These are phyloP conservation scores for Ceratina japonica DNA, from an alignment of 1,140 invertebrate genomes.

Conservation along the genomic window DNA sequence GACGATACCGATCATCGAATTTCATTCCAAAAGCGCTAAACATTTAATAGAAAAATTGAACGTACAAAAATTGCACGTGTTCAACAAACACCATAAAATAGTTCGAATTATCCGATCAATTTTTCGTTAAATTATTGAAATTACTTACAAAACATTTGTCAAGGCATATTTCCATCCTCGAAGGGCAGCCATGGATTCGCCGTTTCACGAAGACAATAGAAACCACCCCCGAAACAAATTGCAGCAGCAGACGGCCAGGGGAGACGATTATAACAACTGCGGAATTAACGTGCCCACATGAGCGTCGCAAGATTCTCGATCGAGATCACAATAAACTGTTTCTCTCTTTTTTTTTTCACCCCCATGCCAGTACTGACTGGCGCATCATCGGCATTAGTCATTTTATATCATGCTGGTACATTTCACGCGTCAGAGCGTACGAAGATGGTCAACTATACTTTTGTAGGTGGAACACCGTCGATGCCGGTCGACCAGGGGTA, in stretches of 20 bases:
- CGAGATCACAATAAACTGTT: conserved; percentile 33
- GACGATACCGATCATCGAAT: too few relatives aligned
- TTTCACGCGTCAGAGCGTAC: conserved; percentile 42
- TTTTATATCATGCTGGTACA: conserved; percentile 45
- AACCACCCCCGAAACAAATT: not conserved
- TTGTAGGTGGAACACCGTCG: not conserved
- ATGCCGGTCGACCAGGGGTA: not conserved
- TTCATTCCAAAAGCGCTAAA: too few relatives aligned
- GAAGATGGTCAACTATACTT: conserved; percentile 8
- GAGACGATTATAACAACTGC: conserved; percentile 16
- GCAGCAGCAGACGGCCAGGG: not conserved
- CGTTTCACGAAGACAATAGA: too few relatives aligned
- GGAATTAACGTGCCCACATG: conserved; percentile 43
- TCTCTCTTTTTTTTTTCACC: conserved; percentile 20
- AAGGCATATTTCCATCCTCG: too few relatives aligned
- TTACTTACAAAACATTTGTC: too few relatives aligned
- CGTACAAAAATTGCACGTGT: too few relatives aligned
- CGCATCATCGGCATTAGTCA: conserved; percentile 32
- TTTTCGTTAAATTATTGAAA: too few relatives aligned
- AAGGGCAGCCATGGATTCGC: too few relatives aligned
- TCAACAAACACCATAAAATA: too few relatives aligned
- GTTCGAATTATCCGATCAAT: too few relatives aligned
- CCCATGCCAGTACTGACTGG: conserved; percentile 18
- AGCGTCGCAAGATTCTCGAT: conserved; percentile 22
- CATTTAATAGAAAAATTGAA: too few relatives aligned